Percentiles rank a stretch among this genome's conserved stretches.
Conservation (phyloP, 2,113 vertebrate species). For the Heterotis niloticus region DNA sequence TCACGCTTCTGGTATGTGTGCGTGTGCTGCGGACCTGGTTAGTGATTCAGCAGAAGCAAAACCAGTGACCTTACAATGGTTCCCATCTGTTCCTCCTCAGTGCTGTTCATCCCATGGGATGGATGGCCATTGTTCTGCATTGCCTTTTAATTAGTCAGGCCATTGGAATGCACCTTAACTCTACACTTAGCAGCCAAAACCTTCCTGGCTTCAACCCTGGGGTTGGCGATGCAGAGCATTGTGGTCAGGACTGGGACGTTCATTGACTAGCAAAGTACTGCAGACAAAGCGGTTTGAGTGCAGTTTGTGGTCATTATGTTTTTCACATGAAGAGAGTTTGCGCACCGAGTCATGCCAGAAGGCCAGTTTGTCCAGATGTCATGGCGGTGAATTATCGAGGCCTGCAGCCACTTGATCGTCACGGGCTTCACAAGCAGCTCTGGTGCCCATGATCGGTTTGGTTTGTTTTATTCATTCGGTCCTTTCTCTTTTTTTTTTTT, state of each 20-base stretch:
- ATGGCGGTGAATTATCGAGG: background rate
- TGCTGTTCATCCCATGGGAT: constrained; percentile 43
- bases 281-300: too few species aligned
- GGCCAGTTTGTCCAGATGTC: background rate
- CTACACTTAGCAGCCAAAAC: constrained; percentile 14
- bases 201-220: constrained; percentile 21
- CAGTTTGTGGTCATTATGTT: background rate
- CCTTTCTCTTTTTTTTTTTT: background rate
- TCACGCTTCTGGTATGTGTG: constrained; percentile 23
- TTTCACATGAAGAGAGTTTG: background rate
- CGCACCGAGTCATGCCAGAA: background rate
- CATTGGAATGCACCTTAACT: constrained; percentile 1
- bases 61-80: constrained; percentile 42
- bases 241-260: too few species aligned
- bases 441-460: background rate
- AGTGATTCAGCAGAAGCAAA: constrained; percentile 39
- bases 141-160: constrained; percentile 14
- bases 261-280: too few species aligned
- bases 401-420: background rate
- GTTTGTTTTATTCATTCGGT: too few species aligned
- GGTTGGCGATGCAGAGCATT: too few species aligned
- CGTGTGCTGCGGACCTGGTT: constrained; percentile 19
- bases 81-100: constrained; percentile 48
- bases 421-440: background rate
- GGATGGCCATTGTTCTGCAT: constrained; percentile 24